Evolutionary conservation across 2,888 invertebrate genomes (phyloP).

Genomic region (Phengaris arion): DNA sequence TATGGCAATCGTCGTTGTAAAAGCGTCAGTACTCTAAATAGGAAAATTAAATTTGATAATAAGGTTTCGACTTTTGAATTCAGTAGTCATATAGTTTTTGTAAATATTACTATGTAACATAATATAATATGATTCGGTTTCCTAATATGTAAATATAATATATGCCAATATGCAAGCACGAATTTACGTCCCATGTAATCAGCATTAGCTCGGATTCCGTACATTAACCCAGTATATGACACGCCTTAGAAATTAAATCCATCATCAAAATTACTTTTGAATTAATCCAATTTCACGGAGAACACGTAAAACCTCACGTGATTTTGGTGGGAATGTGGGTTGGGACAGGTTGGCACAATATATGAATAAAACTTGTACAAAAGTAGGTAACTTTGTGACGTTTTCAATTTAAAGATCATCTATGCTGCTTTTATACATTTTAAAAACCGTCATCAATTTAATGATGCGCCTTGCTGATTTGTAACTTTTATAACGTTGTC

Average conservation of each 20-base stretch:
- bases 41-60: not conserved
- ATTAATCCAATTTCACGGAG: constrained; percentile 1
- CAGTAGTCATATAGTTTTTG: not conserved
- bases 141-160: not conserved
- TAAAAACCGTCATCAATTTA: no score
- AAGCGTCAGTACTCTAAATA: not conserved
- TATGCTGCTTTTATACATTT: no score
- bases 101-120: not conserved
- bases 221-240: not conserved
- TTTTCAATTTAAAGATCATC: no score
- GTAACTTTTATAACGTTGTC: no score
- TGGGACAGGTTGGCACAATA: not conserved
- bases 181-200: not conserved
- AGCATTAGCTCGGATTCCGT: not conserved
- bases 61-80: not conserved
- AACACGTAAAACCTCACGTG: constrained; percentile 9
- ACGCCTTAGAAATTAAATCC: not conserved
- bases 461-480: no score
- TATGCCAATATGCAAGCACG: not conserved
- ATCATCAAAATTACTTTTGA: constrained; percentile 17
- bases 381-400: not conserved
- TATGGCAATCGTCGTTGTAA: not conserved
- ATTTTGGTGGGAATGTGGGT: not conserved
- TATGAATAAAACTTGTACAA: constrained; percentile 2
- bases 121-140: not conserved